Evolutionary conservation across 2,888 invertebrate genomes (phyloP), one percentile per base, ranked within the genome.

Genomic region (Oscheius sp.): DNA sequence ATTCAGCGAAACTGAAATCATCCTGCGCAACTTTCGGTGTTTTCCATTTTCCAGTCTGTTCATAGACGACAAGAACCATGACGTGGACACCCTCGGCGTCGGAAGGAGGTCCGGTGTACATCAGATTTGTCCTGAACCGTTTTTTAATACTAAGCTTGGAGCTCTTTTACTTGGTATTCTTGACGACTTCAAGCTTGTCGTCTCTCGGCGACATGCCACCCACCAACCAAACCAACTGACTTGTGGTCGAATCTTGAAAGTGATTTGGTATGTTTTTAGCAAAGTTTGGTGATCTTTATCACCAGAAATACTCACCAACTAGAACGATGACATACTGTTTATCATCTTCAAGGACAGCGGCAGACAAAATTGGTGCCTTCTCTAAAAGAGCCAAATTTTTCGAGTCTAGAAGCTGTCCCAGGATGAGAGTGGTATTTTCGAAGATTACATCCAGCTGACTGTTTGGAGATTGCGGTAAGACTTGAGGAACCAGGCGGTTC

Each of bases 361-460:
- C 66, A 10, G 75, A 63, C 71, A 81, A 70, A 0, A 75, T 37
- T 33, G 81, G 81, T 3, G 78, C 77, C 42, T 75, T 74, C 2
- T 78, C 76, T 0, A 81, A 62, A 48, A 62, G 59, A 2, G 74
- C 77, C 1, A 81, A 10, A 2, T 73, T 55, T 1, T 71, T 57
- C 3, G 72, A 71, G 62, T 79, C 81, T 57, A 81, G 75, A 10
- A 81, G 74, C 53, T 81, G 79, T 9, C 79, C 81, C 76, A 81
- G 73, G 2, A 68, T 58, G 2, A 74, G 51, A 32, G 68, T 68
- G 9, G 33, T 50, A 48, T 76, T 76, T n/a, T 62, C 75, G 62
- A 81, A 81, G 9, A 76, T 76, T 2, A 77, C 76, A 70, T 78
- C 59, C 9, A 75, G 70, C n/a, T 37, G 77, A 57, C 73, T 59